phyloP scores from a whole-genome alignment of 2,888 invertebrate species.

The Ornithoptera priamus region DNA sequence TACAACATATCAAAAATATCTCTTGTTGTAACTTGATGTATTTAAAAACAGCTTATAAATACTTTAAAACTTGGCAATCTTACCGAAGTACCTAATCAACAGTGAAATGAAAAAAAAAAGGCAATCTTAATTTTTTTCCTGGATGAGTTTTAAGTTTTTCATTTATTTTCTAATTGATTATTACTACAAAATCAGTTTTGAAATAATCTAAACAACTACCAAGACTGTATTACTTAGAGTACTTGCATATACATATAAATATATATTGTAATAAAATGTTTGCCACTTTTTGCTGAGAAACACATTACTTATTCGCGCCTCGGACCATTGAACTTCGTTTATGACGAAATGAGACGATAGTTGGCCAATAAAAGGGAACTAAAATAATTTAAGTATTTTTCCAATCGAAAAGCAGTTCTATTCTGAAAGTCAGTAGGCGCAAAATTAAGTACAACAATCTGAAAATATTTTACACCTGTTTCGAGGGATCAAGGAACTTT shows the following conservation, averaged over 20 bases:
- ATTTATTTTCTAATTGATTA: too few relatives aligned
- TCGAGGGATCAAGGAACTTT: constrained; percentile 65
- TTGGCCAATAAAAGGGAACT: constrained; percentile 58
- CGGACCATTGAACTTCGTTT: constrained; percentile 35
- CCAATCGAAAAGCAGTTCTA: constrained; percentile 48
- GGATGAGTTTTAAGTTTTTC: too few relatives aligned
- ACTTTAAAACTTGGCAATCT: too few relatives aligned
- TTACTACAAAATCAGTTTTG: neutral
- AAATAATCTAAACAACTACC: neutral
- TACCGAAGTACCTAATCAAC: too few relatives aligned
- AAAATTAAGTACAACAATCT: constrained; percentile 41
- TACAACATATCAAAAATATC: too few relatives aligned
- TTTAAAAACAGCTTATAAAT: too few relatives aligned
- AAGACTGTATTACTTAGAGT: constrained; percentile 34
- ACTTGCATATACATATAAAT: constrained; percentile 40
- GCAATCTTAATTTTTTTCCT: too few relatives aligned
- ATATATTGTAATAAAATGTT: constrained; percentile 41
- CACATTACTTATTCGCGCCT: constrained; percentile 39
- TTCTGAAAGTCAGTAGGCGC: constrained; percentile 40
- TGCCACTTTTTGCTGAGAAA: constrained; percentile 44
- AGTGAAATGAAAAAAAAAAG: too few relatives aligned
- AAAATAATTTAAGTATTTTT: constrained; percentile 38
- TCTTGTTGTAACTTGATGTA: too few relatives aligned
- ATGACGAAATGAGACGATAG: constrained; percentile 59
- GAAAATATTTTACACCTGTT: constrained; percentile 64